These are phyloP conservation scores for Oncorhynchus gorbuscha DNA, from an alignment of 2,113 vertebrate species.

Conservation along the genomic window DNA sequence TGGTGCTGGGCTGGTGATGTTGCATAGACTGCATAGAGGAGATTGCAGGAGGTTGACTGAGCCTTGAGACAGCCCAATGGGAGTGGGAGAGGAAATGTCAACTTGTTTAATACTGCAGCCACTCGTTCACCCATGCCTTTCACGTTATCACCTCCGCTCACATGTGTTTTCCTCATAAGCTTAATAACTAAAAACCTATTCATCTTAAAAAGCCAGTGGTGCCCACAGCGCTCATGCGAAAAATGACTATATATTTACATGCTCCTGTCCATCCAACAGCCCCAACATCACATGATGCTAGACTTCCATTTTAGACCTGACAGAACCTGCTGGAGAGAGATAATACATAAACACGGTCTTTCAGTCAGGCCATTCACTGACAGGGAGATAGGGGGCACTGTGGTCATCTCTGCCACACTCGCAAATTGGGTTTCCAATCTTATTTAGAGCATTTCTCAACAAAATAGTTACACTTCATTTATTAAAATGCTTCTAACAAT, in stretches of 20 bases:
- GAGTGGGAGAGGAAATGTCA: conserved; percentile 1
- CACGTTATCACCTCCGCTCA: conserved; percentile 29
- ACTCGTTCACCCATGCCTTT: neutral
- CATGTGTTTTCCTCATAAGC: conserved; percentile 6
- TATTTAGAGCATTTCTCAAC: no score
- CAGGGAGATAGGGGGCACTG: conserved; percentile 61
- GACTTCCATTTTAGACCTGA: conserved; percentile 8
- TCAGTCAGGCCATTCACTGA: conserved; percentile 2
- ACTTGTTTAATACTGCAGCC: conserved; percentile 7
- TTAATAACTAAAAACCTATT: conserved; percentile 15
- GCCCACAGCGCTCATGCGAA: conserved; percentile 9
- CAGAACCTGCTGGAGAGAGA: conserved; percentile 27
- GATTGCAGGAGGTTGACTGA: no score
- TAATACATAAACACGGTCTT: conserved; percentile 2
- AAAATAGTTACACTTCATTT: no score
- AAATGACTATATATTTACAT: conserved; percentile 23
- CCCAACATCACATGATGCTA: conserved; percentile 18
- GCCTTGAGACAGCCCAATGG: no score
- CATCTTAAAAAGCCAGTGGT: conserved; percentile 30
- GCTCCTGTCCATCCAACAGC: neutral
- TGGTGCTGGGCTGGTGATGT: no score
- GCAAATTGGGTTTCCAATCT: neutral
- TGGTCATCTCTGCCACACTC: conserved; percentile 43
- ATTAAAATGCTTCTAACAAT: no score
- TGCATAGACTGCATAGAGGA: conserved; percentile 8